These are phyloP conservation scores for Microcaecilia unicolor DNA, from an alignment of 2,797 vertebrate species.

Conservation along the genomic window DNA sequence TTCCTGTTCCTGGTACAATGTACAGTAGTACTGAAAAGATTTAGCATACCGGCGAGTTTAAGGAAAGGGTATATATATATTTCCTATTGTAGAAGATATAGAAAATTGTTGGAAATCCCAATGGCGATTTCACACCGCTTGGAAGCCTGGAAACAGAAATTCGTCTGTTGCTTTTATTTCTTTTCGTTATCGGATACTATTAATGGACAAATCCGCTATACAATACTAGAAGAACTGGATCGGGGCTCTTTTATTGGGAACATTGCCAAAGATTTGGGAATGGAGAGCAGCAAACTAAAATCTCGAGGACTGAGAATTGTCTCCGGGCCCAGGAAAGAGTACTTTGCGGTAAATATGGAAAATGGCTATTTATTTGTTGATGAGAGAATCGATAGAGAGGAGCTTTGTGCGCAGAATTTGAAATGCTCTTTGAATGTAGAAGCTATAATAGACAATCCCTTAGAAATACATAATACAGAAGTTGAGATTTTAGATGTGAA, in stretches of 20 bases:
- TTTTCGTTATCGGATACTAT: not conserved
- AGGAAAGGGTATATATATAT: too few relatives aligned
- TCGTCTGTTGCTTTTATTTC: too few relatives aligned
- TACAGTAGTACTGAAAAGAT: too few relatives aligned
- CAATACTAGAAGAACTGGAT: slow-evolving; percentile 33
- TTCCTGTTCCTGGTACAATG: too few relatives aligned
- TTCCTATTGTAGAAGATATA: too few relatives aligned
- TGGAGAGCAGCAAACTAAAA: slow-evolving; percentile 26
- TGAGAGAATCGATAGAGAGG: slow-evolving; percentile 38
- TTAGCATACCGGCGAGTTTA: too few relatives aligned
- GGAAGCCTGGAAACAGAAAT: too few relatives aligned
- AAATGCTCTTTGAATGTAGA: slow-evolving; percentile 37
- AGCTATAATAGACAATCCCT: slow-evolving; percentile 35
- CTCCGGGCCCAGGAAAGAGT: slow-evolving; percentile 35
- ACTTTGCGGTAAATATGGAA: slow-evolving; percentile 44
- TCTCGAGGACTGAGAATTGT: slow-evolving; percentile 37
- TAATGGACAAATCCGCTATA: slow-evolving; percentile 27
- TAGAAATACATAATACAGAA: slow-evolving; percentile 38
- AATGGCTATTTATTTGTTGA: slow-evolving; percentile 39
- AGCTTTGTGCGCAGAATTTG: slow-evolving; percentile 27
- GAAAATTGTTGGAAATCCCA: too few relatives aligned
- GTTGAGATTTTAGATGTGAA: slow-evolving; percentile 41
- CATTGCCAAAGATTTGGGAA: slow-evolving; percentile 32
- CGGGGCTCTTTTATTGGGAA: slow-evolving; percentile 36
- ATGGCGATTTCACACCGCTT: too few relatives aligned